Evolutionary conservation across 1,140 invertebrate genomes (phyloP).

Genomic region (Chrysoperla carnea): DNA sequence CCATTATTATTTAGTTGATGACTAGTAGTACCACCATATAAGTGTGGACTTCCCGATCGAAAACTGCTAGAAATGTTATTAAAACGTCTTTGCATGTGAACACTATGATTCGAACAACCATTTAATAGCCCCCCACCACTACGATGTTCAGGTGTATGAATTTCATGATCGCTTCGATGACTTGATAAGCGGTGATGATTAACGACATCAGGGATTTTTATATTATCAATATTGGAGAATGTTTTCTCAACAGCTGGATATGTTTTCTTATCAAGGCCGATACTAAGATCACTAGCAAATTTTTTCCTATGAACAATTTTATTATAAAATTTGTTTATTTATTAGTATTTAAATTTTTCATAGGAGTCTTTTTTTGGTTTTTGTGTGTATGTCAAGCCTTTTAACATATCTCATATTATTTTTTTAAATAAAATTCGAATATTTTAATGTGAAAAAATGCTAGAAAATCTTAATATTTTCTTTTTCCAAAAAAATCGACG

Average conservation of each 20-base stretch:
- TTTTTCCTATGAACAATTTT: conserved; percentile 16
- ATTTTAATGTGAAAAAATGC: too few relatives aligned
- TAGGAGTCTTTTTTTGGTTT: too few relatives aligned
- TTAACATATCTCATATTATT: too few relatives aligned
- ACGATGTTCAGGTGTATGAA: conserved; percentile 32
- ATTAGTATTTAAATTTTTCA: neutral
- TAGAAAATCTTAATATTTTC: too few relatives aligned
- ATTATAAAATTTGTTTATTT: neutral
- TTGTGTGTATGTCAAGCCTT: too few relatives aligned
- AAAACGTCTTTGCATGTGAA: neutral
- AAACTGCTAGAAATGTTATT: neutral
- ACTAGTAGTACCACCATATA: neutral
- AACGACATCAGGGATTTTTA: conserved; percentile 1
- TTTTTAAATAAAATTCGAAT: too few relatives aligned
- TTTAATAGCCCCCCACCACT: conserved; percentile 8
- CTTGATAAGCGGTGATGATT: conserved; percentile 20
- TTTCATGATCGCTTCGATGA: conserved; percentile 38
- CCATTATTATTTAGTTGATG: too few relatives aligned
- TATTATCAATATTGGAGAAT: neutral
- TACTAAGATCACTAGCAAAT: conserved; percentile 28
- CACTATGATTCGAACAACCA: neutral
- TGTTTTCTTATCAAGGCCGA: conserved; percentile 14
- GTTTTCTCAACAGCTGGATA: neutral
- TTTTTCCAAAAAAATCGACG: too few relatives aligned
- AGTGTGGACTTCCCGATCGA: neutral